Base-by-base conservation (phyloP, 2,797 vertebrate species). In the Siniperca obscura region DNA sequence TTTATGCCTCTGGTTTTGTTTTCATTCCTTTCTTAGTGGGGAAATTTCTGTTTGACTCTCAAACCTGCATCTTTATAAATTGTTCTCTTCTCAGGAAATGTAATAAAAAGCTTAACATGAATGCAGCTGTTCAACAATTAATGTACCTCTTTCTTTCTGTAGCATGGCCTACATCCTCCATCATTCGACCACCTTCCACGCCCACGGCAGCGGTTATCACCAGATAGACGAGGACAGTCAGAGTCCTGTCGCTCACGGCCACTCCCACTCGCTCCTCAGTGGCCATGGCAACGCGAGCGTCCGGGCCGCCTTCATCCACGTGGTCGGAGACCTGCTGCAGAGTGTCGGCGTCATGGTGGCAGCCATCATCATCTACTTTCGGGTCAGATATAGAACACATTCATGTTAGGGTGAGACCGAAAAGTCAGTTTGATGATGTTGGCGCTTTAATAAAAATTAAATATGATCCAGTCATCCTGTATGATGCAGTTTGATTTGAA, bases 161-260 rank as follows among this genome's bases (percentile, higher is more conserved):
- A 99, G 98, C 81, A 99, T 99, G 98, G 98, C 97, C 78, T 98
- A 97, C 90, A 97, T 99, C 93, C 97, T 99, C 66, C 98, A 97
- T 78, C 98, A 98, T 83, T 96, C 98, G 14, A 97, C 96, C 7
- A 92, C 92, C 2, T 89, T 96, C 84, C 98, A 98, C 0, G 87
- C 93, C 55, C 96, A 96, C 7, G 91, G 96, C 89, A 87, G 94
- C 34, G 96, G 92, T 27, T 99, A 99, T 5, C 96, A 97, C 67
- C 96, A 96, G 59, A 97, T 99, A 6, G 96, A 97, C 4, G 96
- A 92, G 86, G 89, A 86, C 12, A 94, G 91, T 22, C 94, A 87
- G 53, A 95, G 90, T 48, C 93, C 95, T 0, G 27, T 88, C n/a
- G 61, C 81, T 4, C 94, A 95, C 11, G 92, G 94, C 42, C 95